Evolutionary conservation across 2,888 invertebrate genomes (phyloP).

Genomic region (Imbricaverruca yamaguchii): DNA sequence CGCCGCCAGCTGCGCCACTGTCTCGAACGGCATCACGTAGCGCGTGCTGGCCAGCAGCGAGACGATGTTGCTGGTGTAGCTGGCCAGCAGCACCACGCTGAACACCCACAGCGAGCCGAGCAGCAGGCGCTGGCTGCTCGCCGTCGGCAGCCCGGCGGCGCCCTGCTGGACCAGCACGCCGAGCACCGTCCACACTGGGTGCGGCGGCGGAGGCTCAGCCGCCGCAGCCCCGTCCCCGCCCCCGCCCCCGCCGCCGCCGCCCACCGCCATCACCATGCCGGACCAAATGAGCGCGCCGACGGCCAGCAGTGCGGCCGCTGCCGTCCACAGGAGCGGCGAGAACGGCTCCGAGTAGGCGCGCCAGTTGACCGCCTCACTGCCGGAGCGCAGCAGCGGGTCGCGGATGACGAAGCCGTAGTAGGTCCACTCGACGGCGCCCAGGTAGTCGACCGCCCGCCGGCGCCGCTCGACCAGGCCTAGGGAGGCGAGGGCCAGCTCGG

Average conservation of each 20-base stretch:
- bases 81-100: constrained; percentile 31
- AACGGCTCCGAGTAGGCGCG: constrained; percentile 4
- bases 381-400: neutral
- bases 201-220: too few relatives aligned
- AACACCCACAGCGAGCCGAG: constrained; percentile 30
- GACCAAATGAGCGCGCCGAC: neutral
- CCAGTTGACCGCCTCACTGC: neutral
- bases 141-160: constrained; percentile 23
- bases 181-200: neutral
- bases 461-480: neutral
- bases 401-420: constrained; percentile 19
- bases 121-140: constrained; percentile 27
- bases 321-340: constrained; percentile 4
- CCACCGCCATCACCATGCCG: neutral
- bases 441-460: neutral
- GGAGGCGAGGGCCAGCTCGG: neutral
- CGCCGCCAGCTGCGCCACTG: neutral
- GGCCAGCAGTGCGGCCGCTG: neutral
- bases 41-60: constrained; percentile 31
- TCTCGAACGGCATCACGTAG: constrained; percentile 23
- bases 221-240: too few relatives aligned
- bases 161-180: constrained; percentile 5
- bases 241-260: neutral
- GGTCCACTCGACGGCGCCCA: neutral
- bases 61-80: constrained; percentile 32